Base-by-base conservation (phyloP, 2,113 vertebrate genomes). In the Calyptomena viridis region DNA sequence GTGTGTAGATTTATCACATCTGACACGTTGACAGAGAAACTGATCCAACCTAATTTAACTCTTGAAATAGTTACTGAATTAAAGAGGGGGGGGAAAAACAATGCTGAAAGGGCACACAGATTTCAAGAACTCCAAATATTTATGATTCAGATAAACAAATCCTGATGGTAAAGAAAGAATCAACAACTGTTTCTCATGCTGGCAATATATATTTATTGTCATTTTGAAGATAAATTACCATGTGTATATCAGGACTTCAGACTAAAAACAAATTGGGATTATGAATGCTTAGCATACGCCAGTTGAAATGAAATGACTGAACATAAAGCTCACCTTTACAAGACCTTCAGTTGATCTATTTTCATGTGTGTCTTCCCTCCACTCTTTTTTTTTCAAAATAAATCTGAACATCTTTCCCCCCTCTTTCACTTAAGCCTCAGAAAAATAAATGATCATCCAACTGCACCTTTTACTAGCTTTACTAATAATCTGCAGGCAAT, bases 201-300 rank as follows among this genome's bases (percentile, higher is more conserved):
- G 95, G 90, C 56, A 96, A 82, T 95, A 97, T 12, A 28, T 84
- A 91, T 98, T 98, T 98, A 97, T 97, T 98, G 73, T 94, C 49
- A 95, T 78, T 97, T 27, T 91, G 83, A 75, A 97, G 81, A 95
- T 59, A 93, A 90, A 56, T 97, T 96, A 97, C 91, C 93, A 94
- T 93, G 77, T 80, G 73, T 79, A 67, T 93, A 96, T 67, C 86
- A 95, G 55, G 58, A 94, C 19, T 88, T 93, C 59, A 95, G 73
- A 68, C 27, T 64, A 37, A 94, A 94, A 93, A 18, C 74, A 86
- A 81, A 92, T 3, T 0, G 2, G 44, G 69, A 88, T 82, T 78
- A 73, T 56, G 27, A 87, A 75, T 52, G 44, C 35, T 84, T 71
- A 72, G 33, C 42, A 59, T 73, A 77, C 13, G 42, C 39, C 72